A percentile compares a stretch with the other conserved stretches of the same genome.
These are phyloP conservation scores for Ploceus nigricollis DNA, from an alignment of 2,113 vertebrate genomes.

Conservation along the genomic window DNA sequence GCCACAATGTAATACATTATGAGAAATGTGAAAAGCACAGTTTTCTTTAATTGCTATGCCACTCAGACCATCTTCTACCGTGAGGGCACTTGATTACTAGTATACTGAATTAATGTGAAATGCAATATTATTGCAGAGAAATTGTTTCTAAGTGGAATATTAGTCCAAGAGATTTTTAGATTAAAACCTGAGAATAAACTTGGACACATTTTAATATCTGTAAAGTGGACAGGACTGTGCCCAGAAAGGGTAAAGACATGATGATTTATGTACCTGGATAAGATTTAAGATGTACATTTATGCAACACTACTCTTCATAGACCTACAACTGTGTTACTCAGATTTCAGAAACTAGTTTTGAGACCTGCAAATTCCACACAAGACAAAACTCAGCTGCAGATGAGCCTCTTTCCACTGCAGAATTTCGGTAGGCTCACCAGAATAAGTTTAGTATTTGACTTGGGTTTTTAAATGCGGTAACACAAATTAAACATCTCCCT, in stretches of 20 bases:
- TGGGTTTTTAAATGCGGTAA: background rate
- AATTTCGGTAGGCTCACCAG: background rate
- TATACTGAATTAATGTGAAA: background rate
- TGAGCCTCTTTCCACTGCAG: background rate
- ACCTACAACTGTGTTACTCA: background rate
- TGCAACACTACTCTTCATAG: fast-evolving
- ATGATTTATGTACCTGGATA: background rate
- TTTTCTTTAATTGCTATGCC: background rate
- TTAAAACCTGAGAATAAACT: background rate
- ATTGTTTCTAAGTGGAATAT: background rate
- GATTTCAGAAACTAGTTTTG: background rate
- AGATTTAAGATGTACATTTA: background rate
- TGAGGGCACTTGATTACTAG: background rate
- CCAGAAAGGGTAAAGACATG: background rate
- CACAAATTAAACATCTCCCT: background rate
- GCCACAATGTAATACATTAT: background rate
- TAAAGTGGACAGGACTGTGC: background rate
- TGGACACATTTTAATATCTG: background rate
- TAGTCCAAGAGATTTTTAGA: background rate
- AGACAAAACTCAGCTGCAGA: background rate
- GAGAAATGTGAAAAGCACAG: background rate
- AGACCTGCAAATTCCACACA: background rate
- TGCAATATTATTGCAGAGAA: background rate
- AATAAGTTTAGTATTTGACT: background rate
- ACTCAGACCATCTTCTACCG: background rate